Evolutionary conservation across 2,888 invertebrate species (phyloP).

Genomic region (Diarsia dahlii): DNA sequence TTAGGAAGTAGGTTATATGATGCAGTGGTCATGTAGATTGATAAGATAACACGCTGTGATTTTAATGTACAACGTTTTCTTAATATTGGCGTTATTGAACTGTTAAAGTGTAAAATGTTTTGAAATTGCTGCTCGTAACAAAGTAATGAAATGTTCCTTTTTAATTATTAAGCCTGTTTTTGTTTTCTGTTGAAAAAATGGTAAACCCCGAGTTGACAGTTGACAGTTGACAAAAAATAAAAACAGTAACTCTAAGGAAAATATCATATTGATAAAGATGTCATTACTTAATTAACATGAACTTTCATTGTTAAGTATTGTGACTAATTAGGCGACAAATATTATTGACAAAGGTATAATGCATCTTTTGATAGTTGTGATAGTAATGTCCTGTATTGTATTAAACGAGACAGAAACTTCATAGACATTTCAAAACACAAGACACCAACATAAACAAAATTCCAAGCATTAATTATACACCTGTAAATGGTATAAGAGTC

Average conservation of each 20-base stretch:
- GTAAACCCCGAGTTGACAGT: neutral
- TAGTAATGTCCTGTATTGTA: neutral
- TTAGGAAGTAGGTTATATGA: conserved; percentile 51
- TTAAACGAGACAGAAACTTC: neutral
- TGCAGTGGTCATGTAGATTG: conserved; percentile 54
- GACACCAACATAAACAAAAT: too few species aligned
- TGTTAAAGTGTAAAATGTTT: neutral
- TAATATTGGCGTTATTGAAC: conserved; percentile 17
- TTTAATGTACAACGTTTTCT: conserved; percentile 31
- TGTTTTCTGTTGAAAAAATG: neutral
- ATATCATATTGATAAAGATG: conserved; percentile 2
- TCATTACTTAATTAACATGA: neutral
- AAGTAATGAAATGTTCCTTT: neutral
- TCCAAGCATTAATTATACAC: too few species aligned
- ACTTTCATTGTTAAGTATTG: neutral
- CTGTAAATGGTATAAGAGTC: too few species aligned
- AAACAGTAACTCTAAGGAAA: neutral
- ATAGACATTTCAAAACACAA: neutral
- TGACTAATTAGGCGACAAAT: conserved; percentile 8
- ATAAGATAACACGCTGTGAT: conserved; percentile 50
- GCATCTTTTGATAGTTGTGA: neutral
- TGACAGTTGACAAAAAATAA: conserved; percentile 1
- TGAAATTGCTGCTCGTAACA: neutral
- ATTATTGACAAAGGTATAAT: conserved; percentile 4
- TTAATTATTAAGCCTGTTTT: neutral